Percentiles rank a stretch among this genome's conserved stretches.
These are phyloP conservation scores for Dasysyrphus albostriatus DNA, from an alignment of 2,888 invertebrate genomes.

Conservation along the genomic window DNA sequence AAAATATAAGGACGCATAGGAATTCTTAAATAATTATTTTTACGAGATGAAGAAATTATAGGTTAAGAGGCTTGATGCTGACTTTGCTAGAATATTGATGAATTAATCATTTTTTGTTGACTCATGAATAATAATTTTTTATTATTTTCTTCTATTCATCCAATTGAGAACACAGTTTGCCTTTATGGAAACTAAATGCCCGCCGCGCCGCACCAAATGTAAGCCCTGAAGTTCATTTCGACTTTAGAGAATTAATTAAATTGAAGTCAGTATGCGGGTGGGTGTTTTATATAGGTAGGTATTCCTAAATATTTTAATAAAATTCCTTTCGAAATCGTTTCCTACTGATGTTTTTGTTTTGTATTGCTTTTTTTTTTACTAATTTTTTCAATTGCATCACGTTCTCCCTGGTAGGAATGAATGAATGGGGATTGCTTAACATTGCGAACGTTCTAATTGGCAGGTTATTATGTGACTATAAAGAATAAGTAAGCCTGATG, in stretches of 20 bases:
- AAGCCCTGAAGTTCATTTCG: slow-evolving; percentile 36
- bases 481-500: slow-evolving; percentile 50
- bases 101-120: slow-evolving; percentile 56
- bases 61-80: not conserved
- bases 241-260: slow-evolving; percentile 53
- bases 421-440: not conserved
- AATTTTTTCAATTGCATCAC: slow-evolving; percentile 37
- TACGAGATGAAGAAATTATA: not conserved
- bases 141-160: slow-evolving; percentile 35
- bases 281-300: slow-evolving; percentile 13
- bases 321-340: slow-evolving; percentile 25
- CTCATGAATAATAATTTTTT: slow-evolving; percentile 60
- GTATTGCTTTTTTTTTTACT: not conserved
- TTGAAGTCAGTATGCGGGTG: slow-evolving; percentile 66
- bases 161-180: slow-evolving; percentile 25
- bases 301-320: slow-evolving; percentile 5
- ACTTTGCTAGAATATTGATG: slow-evolving; percentile 27
- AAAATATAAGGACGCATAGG: not conserved
- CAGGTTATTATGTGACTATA: slow-evolving; percentile 50
- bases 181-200: not conserved
- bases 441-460: slow-evolving; percentile 52
- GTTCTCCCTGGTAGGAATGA: not conserved
- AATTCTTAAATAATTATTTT: not conserved
- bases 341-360: not conserved
- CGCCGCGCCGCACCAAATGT: not conserved